Percentiles rank a stretch among this genome's conserved stretches.
Conservation (phyloP, 1,140 invertebrate species). For the Cotesia typhae region DNA sequence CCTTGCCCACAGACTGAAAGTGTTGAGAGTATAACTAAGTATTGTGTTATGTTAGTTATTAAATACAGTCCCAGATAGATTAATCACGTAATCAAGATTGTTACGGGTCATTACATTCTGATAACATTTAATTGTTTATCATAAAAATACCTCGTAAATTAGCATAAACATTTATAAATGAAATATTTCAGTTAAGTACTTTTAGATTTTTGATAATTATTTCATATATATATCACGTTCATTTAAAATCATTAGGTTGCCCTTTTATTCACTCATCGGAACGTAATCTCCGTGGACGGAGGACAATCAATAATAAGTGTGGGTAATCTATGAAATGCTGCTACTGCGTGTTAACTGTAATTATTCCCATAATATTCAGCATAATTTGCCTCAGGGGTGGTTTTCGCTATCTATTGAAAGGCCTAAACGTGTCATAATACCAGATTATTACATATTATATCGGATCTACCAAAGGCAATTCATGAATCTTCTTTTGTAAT, state of each 20-base stretch:
- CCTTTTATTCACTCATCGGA: too few relatives aligned
- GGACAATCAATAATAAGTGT: background rate
- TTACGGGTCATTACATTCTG: constrained; percentile 48
- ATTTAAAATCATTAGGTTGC: constrained; percentile 8
- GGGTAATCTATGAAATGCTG: background rate
- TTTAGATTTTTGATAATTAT: too few relatives aligned
- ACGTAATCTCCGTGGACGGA: background rate
- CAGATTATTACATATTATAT: background rate
- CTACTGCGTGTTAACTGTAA: background rate
- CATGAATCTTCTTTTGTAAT: background rate
- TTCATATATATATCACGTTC: too few relatives aligned
- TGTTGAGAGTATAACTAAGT: constrained; percentile 40
- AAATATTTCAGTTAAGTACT: background rate
- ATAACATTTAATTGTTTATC: constrained; percentile 1
- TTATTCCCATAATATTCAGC: constrained; percentile 18
- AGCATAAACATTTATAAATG: background rate
- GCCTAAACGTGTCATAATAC: background rate
- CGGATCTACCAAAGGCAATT: constrained; percentile 7
- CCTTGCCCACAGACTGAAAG: constrained; percentile 54
- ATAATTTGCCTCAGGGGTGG: constrained; percentile 26
- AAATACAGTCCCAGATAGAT: constrained; percentile 30
- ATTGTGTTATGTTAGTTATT: constrained; percentile 38
- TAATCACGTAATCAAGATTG: constrained; percentile 49
- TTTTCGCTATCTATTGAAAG: constrained; percentile 27
- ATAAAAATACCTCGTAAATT: too few relatives aligned